Conservation (phyloP, 2,797 vertebrate species). For the Mormyrus proboscirostris region DNA sequence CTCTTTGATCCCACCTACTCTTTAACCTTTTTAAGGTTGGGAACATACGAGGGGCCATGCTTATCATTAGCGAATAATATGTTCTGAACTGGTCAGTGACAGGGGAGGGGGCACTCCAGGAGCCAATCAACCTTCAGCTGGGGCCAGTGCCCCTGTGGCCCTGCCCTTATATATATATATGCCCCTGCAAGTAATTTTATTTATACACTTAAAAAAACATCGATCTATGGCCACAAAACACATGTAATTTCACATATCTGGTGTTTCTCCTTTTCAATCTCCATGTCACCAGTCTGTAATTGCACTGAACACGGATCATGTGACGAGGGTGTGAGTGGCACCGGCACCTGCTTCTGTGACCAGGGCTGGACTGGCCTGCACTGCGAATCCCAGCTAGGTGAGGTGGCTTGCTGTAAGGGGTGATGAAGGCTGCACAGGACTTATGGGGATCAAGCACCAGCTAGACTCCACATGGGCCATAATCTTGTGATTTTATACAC, state of each 20-base stretch:
- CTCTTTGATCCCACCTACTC: no score
- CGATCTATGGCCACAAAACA: not conserved
- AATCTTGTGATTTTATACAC: not conserved
- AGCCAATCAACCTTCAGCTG: not conserved
- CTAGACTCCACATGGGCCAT: not conserved
- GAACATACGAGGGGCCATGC: not conserved
- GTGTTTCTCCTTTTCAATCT: not conserved
- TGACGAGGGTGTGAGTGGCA: conserved; percentile 64
- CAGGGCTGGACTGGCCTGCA: conserved; percentile 76
- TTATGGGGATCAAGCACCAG: not conserved
- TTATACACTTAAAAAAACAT: not conserved
- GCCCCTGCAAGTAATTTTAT: not conserved
- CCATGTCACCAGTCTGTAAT: conserved; percentile 65
- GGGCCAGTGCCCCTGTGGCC: not conserved
- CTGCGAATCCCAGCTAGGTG: conserved; percentile 74
- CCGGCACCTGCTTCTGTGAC: conserved; percentile 78
- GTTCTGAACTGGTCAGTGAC: not conserved
- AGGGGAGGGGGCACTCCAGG: not conserved
- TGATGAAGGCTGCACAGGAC: not conserved
- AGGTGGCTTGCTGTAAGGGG: conserved; percentile 9
- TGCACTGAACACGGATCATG: conserved; percentile 77
- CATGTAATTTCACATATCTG: not conserved
- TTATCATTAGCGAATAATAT: not conserved
- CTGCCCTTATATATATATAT: not conserved
- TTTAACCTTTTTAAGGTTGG: not conserved